Conservation (phyloP, 2,888 invertebrate genomes). For the Amphiduros pacificus region DNA sequence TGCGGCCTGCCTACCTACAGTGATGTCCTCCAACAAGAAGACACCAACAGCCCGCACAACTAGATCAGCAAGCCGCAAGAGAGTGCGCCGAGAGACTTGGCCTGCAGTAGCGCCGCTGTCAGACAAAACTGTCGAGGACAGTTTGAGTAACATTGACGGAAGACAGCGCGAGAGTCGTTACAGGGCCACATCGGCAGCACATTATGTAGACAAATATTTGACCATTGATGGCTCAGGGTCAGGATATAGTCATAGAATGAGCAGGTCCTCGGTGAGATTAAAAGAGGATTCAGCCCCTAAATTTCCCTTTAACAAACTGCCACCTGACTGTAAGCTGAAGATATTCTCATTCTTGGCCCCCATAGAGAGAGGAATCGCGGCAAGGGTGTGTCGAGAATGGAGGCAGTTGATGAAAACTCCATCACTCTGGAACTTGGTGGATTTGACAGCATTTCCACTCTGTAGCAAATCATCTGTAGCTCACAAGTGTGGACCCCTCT, state of each 20-base stretch:
- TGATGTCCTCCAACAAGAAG: background rate
- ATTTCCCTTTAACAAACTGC: conserved; percentile 50
- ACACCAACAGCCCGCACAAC: background rate
- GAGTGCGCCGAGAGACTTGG: background rate
- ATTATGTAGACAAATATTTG: too few relatives aligned
- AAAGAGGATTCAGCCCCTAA: background rate
- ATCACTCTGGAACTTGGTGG: conserved; percentile 47
- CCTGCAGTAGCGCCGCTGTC: background rate
- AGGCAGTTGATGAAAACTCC: conserved; percentile 39
- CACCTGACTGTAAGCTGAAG: conserved; percentile 49
- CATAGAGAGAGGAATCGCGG: conserved; percentile 44
- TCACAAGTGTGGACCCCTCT: conserved; percentile 37
- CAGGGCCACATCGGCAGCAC: background rate
- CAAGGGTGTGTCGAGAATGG: conserved; percentile 50
- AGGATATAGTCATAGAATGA: too few relatives aligned
- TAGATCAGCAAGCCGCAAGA: background rate
- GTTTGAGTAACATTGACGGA: background rate
- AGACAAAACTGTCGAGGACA: background rate
- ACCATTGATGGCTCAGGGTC: too few relatives aligned
- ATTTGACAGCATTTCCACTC: conserved; percentile 49
- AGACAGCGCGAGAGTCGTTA: background rate
- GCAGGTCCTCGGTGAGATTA: background rate
- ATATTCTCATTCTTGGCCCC: conserved; percentile 48
- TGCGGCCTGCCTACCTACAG: background rate
- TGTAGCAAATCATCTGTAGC: conserved; percentile 37